Evolutionary conservation across 2,888 invertebrate species (phyloP).

Genomic region (Pyrocoelia pectoralis): DNA sequence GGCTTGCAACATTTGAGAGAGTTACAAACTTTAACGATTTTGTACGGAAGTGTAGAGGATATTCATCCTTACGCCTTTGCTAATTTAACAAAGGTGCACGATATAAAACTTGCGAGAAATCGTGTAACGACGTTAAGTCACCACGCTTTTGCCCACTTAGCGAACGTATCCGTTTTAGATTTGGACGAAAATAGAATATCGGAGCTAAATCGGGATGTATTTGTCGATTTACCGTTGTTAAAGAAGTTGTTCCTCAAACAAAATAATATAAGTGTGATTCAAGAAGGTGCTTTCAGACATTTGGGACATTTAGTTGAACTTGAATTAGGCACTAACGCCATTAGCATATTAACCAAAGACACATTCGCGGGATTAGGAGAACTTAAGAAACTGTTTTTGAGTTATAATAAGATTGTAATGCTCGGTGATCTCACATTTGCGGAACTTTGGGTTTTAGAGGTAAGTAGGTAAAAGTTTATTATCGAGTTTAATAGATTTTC

Average conservation of each 20-base stretch:
- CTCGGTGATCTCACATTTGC: conserved; percentile 82
- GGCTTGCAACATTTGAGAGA: conserved; percentile 72
- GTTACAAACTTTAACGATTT: conserved; percentile 72
- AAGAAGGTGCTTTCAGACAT: conserved; percentile 83
- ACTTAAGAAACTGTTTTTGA: conserved; percentile 76
- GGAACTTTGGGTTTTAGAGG: conserved; percentile 76
- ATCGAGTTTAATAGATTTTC: no score
- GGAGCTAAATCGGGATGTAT: conserved; percentile 76
- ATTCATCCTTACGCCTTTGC: conserved; percentile 77
- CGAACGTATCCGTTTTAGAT: conserved; percentile 72
- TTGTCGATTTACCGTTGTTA: conserved; percentile 75
- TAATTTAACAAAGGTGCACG: conserved; percentile 73
- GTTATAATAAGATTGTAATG: conserved; percentile 77
- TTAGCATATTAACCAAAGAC: conserved; percentile 77
- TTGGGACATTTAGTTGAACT: conserved; percentile 78
- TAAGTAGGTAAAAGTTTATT: conserved; percentile 46
- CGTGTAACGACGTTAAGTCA: conserved; percentile 73
- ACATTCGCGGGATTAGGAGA: conserved; percentile 80
- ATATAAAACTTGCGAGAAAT: conserved; percentile 73
- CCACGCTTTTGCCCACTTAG: conserved; percentile 77
- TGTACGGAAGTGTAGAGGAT: conserved; percentile 75
- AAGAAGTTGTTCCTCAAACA: conserved; percentile 81
- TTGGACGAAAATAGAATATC: conserved; percentile 80
- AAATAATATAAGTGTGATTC: conserved; percentile 85
- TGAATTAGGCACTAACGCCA: conserved; percentile 81